Base-by-base conservation (phyloP, 2,113 vertebrate genomes). In the Cnemophilus loriae region DNA sequence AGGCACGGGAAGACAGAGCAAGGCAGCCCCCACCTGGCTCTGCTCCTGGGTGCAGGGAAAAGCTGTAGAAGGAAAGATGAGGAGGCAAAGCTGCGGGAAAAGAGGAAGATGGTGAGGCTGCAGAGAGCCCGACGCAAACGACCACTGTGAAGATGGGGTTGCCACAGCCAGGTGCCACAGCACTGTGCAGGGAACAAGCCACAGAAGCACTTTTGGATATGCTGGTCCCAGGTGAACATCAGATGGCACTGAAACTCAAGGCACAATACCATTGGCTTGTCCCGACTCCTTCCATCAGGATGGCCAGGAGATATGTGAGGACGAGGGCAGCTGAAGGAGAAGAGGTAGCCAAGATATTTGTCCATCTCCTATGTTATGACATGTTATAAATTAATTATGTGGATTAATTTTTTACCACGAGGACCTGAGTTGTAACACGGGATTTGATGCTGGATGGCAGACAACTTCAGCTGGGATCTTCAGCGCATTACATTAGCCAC, bases 101-200 rank as follows among this genome's bases (percentile, higher is more conserved):
- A 37, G 42, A 42, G 49, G 24, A 42, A 10, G 33, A 32, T n/a
- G 64, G 27, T 4, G 61, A 39, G 23, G 35, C 42, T 67, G 41
- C 27, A 52, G 47, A 46, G 30, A 59, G 39, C 28, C 20, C 1
- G 1, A 49, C 50, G 41, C 13, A 80, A n/a, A 41, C 0, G 2
- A 20, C 13, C 2, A 1, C 24, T 7, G 11, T 44, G 56, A 27
- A 10, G 37, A 5, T 2, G 27, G 18, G 35, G n/a, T 7, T 85
- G 35, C 53, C 42, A n/a, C 30, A 42, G 53, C 22, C 18, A 11
- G 14, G 52, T 35, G 65, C 37, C 13, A 3, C 35, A 41, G 78
- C 0, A 0, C 27, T 28, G 13, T 12, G 61, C 13, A 7, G 30
- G 46, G 18, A 52, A 21, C 21, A 6, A 16, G 9, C 18, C 49